These are phyloP conservation scores for Urechis unicinctus DNA, from an alignment of 2,888 invertebrate genomes.

Conservation along the genomic window DNA sequence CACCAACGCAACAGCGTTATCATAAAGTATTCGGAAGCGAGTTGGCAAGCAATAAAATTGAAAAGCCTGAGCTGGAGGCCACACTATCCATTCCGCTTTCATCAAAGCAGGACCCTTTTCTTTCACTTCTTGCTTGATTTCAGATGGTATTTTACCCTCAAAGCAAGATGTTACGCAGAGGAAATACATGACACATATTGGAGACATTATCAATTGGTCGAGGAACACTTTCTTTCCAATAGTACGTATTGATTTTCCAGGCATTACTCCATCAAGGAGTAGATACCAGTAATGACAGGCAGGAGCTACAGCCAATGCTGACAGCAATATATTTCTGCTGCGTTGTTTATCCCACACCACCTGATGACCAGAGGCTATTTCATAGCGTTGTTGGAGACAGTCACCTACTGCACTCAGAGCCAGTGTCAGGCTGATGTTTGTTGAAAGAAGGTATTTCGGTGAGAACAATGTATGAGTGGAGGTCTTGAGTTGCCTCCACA, in stretches of 20 bases:
- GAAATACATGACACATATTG: constrained; percentile 69
- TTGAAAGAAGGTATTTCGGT: constrained; percentile 46
- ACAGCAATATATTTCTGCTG: constrained; percentile 66
- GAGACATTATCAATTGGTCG: constrained; percentile 80
- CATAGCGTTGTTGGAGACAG: constrained; percentile 72
- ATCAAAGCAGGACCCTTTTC: constrained; percentile 71
- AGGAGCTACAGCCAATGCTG: constrained; percentile 70
- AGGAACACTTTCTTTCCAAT: constrained; percentile 66
- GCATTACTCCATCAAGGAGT: constrained; percentile 65
- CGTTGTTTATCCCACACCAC: constrained; percentile 52
- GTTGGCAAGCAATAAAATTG: constrained; percentile 84
- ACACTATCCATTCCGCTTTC: constrained; percentile 81
- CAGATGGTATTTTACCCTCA: constrained; percentile 55
- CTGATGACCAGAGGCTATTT: constrained; percentile 47
- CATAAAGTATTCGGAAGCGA: constrained; percentile 73
- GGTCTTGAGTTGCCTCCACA: too few relatives aligned
- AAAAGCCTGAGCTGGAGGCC: constrained; percentile 88
- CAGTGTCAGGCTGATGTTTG: constrained; percentile 73
- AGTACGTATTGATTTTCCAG: constrained; percentile 60
- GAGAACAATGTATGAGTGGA: too few relatives aligned
- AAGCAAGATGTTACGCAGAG: constrained; percentile 70
- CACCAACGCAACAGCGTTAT: constrained; percentile 36
- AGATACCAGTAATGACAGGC: constrained; percentile 83
- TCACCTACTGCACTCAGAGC: constrained; percentile 74
- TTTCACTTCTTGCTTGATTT: constrained; percentile 58